Evolutionary conservation across 2,113 vertebrate genomes (phyloP).

Genomic region (Brachyhypopomus gauderio): DNA sequence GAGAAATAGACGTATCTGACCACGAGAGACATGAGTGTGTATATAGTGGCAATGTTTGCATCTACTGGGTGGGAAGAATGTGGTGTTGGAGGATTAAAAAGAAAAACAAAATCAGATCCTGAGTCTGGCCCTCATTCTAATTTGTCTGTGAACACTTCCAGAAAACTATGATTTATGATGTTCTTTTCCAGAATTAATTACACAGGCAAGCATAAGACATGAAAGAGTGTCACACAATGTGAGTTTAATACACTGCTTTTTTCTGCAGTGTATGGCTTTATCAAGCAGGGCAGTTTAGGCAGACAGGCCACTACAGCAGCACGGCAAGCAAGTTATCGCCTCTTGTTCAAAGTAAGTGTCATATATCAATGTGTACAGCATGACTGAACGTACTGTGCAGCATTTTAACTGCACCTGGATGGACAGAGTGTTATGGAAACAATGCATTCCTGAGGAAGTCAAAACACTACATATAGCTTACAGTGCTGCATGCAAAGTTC

Average conservation of each 20-base stretch:
- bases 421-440: conserved; percentile 45
- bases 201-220: neutral
- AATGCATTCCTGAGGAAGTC: conserved; percentile 46
- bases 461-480: conserved; percentile 36
- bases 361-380: conserved; percentile 10
- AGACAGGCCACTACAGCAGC: conserved; percentile 19
- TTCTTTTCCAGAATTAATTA: neutral
- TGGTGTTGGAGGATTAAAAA: neutral
- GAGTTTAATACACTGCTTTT: neutral
- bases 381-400: conserved; percentile 18
- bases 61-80: neutral
- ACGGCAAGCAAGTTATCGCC: neutral
- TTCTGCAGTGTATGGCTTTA: neutral
- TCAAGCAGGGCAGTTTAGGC: neutral
- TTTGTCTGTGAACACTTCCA: neutral
- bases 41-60: neutral
- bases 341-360: conserved; percentile 11
- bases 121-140: neutral
- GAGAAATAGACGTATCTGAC: conserved; percentile 64
- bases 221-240: neutral
- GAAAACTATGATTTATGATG: neutral
- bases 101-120: neutral
- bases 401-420: conserved; percentile 46
- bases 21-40: neutral
- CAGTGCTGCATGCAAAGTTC: neutral